Conservation (phyloP, 2,797 vertebrate species). For the Crenichthys baileyi region DNA sequence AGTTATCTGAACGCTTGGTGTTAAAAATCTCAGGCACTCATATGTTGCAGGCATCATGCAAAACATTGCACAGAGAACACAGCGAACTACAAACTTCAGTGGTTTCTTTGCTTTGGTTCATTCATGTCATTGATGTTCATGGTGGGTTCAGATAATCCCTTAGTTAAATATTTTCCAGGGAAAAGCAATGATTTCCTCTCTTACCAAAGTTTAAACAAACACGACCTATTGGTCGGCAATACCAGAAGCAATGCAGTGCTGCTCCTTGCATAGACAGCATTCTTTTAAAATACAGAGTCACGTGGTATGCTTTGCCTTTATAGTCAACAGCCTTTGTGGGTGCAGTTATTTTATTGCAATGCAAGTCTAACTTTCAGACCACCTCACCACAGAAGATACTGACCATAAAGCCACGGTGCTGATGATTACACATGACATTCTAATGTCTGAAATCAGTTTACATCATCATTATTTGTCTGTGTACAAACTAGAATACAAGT, state of each 20-base stretch:
- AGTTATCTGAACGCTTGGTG: conserved; percentile 43
- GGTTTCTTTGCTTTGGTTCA: conserved; percentile 5
- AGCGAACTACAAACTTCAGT: not conserved
- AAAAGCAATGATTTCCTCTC: conserved; percentile 40
- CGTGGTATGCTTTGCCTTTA: conserved; percentile 42
- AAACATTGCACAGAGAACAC: conserved; percentile 22
- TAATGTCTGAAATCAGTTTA: not conserved
- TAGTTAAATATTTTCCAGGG: not conserved
- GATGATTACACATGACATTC: conserved; percentile 6
- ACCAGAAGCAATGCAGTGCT: not conserved
- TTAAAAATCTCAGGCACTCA: conserved; percentile 32
- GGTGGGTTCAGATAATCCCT: not conserved
- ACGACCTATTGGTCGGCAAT: not conserved
- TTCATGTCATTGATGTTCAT: not conserved
- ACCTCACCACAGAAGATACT: conserved; percentile 28
- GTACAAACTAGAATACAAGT: not conserved
- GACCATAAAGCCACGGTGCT: conserved; percentile 20
- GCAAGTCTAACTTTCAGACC: conserved; percentile 59
- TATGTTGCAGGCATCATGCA: not conserved
- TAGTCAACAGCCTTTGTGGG: conserved; percentile 18
- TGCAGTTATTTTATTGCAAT: conserved; percentile 21
- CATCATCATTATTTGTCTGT: not conserved
- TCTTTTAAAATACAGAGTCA: conserved; percentile 56
- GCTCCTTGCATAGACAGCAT: not conserved
- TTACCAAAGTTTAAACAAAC: not conserved